Base-by-base conservation (phyloP, 2,797 vertebrate genomes). In the Gorsachius magnificus region DNA sequence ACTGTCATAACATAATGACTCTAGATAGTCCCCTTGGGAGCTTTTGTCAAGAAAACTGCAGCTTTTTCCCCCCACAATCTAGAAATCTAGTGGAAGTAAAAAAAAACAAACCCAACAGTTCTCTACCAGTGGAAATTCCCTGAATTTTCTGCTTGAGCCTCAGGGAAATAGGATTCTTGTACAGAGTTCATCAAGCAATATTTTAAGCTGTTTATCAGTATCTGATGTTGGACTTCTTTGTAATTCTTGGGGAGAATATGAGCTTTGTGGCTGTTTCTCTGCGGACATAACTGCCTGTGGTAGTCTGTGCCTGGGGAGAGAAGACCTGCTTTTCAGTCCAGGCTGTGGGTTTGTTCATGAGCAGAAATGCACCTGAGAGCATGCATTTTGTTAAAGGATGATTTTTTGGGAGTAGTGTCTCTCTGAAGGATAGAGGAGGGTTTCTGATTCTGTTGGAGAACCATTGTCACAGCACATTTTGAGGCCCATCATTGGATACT, bases 231-330 rank as follows among this genome's bases (percentile, higher is more conserved):
- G n/a, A 74, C 61, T 83, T 61, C 26, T 48, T 16, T 81, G 24
- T 64, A 28, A 71, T 87, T 87, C 31, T 28, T 84, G 31, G 8
- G 24, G 21, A 63, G 7, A n/a, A 10, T 18, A 1, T 50, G 50
- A 78, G 38, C 50, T 76, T 36, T 57, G 19, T 41, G 78, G 21
- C 22, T 17, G 21, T 53, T 81, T 2, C 2, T 82, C 28, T n/a
- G 8, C 31, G 69, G 15, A 5, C 15, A 1, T 8, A 41, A 43
- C n/a, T 89, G 61, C 53, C 51, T 0, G 0, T 63, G 53, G 60
- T 61, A 66, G 24, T 70, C 61, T 38, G 57, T 68, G 48, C 35
- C 53, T 68, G 61, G 31, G 53, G 33, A 61, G 26, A 22, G 43
- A 75, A 17, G 36, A 60, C 6, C 7, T 36, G 6, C 22, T 69